Base-by-base conservation (phyloP, 2,797 vertebrate genomes). In the Galaxias olidus region DNA sequence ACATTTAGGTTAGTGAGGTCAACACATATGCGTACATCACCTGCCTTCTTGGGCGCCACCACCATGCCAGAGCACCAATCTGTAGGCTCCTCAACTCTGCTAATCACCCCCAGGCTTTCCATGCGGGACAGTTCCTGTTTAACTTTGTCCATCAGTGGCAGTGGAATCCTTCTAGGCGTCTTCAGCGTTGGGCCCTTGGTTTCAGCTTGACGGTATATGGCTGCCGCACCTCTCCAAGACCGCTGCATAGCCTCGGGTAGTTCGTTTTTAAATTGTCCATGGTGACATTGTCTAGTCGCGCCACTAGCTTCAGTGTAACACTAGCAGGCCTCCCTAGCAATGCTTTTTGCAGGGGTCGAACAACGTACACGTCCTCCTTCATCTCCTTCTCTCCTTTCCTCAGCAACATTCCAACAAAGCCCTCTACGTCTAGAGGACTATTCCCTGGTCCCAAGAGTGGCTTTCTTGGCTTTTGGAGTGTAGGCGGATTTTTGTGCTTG, bases 151-250 rank as follows among this genome's bases (percentile, higher is more conserved):
- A 68, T 14, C 46, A 68, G 43, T 1, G 54, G 61, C 11, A 73
- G 19, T 13, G 66, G 52, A 49, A 61, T 46, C 8, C 45, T 13
- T 6, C 40, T 10, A 7, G 56, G 73, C 19, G 52, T 45, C 42
- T 52, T 47, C 8, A 61, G 15, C 30, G 58, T n/a, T 58, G 55
- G 9, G 62, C 53, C 12, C 13, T 49, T 11, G 63, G 63, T 41
- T 20, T 76, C 11, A 72, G 53, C 43, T 66, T 60, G 44, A 53
- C 59, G 12, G 57, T 44, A 9, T 66, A 65, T 10, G 43, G 69
- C 17, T 68, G 61, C 10, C 15, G 11, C 9, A 66, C 44, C 9
- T 47, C 15, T 4, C 66, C 54, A 13, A 63, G 10, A 10, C 63
- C 46, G 13, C 42, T 41, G 54, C 55, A 72, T n/a, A 66, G 46